Evolutionary conservation across 2,888 invertebrate genomes (phyloP).

Genomic region (Erebia palarica): DNA sequence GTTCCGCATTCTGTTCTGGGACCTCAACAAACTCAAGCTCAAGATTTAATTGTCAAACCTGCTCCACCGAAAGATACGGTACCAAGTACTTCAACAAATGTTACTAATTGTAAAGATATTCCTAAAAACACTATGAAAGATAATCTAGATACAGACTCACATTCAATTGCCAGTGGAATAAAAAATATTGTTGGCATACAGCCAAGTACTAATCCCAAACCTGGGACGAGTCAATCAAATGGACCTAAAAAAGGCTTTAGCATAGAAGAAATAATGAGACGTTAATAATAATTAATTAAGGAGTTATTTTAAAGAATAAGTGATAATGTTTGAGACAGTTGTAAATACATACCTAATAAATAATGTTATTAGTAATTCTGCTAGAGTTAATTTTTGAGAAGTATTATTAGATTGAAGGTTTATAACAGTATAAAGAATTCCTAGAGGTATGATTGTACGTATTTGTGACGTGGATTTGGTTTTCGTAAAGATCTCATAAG

Average conservation of each 20-base stretch:
- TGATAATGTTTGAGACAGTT: conserved; percentile 39
- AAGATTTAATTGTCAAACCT: conserved; percentile 80
- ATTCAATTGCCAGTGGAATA: conserved; percentile 73
- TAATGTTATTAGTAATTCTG: conserved; percentile 31
- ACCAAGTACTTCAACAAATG: conserved; percentile 66
- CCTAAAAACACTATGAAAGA: conserved; percentile 54
- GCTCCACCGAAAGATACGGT: conserved; percentile 74
- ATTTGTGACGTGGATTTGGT: conserved; percentile 76
- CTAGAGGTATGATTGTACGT: conserved; percentile 72
- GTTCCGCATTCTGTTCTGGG: conserved; percentile 68
- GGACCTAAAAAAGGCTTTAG: conserved; percentile 92
- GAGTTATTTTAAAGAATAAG: conserved; percentile 34
- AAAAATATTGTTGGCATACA: conserved; percentile 80
- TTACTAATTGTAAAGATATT: conserved; percentile 64
- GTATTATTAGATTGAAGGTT: conserved; percentile 72
- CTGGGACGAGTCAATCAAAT: conserved; percentile 81
- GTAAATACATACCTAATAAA: conserved; percentile 40
- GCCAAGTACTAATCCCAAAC: conserved; percentile 72
- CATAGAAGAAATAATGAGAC: conserved; percentile 95
- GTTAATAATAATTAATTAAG: conserved; percentile 70
- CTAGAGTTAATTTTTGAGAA: conserved; percentile 38
- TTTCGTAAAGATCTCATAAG: conserved; percentile 82
- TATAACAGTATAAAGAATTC: conserved; percentile 54
- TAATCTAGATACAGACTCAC: conserved; percentile 60
- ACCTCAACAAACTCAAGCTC: conserved; percentile 78